Percentiles rank a stretch among this genome's conserved stretches.
Conservation (phyloP, 2,888 invertebrate genomes). For the Dasypogon diadema region DNA sequence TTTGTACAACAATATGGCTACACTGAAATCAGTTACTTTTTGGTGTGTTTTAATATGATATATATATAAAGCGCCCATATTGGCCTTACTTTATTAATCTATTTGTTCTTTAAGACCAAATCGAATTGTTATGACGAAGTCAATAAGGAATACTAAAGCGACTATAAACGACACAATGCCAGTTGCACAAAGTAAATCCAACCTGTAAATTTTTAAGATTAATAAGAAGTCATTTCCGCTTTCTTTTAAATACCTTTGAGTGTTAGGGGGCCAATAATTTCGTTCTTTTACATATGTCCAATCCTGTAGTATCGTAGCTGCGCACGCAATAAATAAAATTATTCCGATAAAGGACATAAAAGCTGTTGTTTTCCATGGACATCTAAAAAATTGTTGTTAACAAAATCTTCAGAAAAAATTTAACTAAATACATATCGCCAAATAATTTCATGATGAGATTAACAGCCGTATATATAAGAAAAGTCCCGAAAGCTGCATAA, state of each 20-base stretch:
- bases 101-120: slow-evolving; percentile 66
- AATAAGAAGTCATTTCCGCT: neutral
- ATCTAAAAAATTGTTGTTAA: slow-evolving; percentile 58
- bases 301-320: slow-evolving; percentile 65
- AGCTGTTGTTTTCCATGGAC: slow-evolving; percentile 66
- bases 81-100: no score
- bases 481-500: slow-evolving; percentile 67
- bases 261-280: slow-evolving; percentile 68
- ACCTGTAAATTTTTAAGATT: slow-evolving; percentile 53
- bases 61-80: no score
- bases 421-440: slow-evolving; percentile 64
- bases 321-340: slow-evolving; percentile 63
- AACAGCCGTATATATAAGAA: slow-evolving; percentile 65
- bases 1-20: no score
- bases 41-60: no score
- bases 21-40: no score
- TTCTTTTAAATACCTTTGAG: slow-evolving; percentile 61
- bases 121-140: slow-evolving; percentile 64
- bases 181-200: slow-evolving; percentile 66
- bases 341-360: slow-evolving; percentile 65
- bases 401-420: slow-evolving; percentile 1
- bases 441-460: slow-evolving; percentile 66
- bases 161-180: slow-evolving; percentile 65
- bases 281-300: slow-evolving; percentile 67
- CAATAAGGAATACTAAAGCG: slow-evolving; percentile 64